These are phyloP conservation scores for Motacilla alba DNA, from an alignment of 2,113 vertebrate genomes.

Conservation along the genomic window DNA sequence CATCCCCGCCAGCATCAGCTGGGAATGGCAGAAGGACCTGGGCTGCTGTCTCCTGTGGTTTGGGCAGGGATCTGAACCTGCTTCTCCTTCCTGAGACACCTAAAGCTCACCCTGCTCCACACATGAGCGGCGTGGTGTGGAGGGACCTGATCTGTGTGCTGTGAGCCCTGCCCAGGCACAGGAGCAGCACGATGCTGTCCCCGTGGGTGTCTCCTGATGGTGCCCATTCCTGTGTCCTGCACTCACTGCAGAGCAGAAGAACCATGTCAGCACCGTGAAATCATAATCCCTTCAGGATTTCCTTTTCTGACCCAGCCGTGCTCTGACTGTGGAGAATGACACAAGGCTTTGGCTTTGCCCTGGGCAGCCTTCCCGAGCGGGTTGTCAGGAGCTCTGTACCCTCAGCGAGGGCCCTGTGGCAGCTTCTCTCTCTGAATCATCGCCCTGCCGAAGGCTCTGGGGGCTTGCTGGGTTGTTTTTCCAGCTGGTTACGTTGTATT, in stretches of 20 bases:
- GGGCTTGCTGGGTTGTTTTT: background rate
- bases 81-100: background rate
- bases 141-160: background rate
- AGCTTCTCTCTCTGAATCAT: background rate
- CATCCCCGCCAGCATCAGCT: accelerated
- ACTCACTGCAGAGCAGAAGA: background rate
- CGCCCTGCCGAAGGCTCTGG: accelerated
- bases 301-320: background rate
- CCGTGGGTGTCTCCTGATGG: accelerated
- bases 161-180: background rate
- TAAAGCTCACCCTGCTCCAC: background rate
- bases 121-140: accelerated
- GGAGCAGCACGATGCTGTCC: accelerated
- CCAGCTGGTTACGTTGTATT: background rate
- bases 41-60: background rate
- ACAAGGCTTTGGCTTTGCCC: background rate
- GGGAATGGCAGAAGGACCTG: background rate
- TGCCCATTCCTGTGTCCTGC: background rate
- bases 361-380: background rate
- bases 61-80: background rate
- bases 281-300: background rate
- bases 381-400: background rate
- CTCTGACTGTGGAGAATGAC: background rate
- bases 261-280: background rate
- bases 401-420: background rate